These are phyloP conservation scores for Capreolus pygargus DNA, from an alignment of 2,113 vertebrate species.

Conservation along the genomic window DNA sequence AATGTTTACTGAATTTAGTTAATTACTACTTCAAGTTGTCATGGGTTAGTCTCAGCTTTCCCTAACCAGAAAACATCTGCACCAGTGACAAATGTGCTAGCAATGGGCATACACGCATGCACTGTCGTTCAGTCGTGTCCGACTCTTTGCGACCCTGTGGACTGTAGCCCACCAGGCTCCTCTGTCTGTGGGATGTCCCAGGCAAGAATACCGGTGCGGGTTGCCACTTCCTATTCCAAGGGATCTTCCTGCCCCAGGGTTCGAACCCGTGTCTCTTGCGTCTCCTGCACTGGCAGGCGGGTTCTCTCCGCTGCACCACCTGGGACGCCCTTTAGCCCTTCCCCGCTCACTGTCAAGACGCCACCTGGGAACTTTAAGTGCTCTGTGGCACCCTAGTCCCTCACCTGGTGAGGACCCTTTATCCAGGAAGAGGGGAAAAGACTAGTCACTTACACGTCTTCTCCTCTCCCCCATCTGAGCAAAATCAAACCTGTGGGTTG, in stretches of 20 bases:
- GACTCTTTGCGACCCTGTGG: not conserved
- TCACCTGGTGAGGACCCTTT: not conserved
- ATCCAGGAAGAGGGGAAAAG: not conserved
- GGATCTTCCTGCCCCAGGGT: not conserved
- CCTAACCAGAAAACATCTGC: not conserved
- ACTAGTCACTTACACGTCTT: not conserved
- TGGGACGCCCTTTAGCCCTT: not conserved
- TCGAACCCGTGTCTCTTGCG: accelerated
- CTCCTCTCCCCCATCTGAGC: not conserved
- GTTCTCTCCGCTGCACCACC: not conserved
- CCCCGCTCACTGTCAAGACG: no score
- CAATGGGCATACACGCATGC: accelerated
- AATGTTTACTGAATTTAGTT: not conserved
- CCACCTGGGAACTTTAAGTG: not conserved
- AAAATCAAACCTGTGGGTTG: not conserved
- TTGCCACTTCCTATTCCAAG: not conserved
- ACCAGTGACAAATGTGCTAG: not conserved
- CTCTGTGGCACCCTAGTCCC: not conserved
- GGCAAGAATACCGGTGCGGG: not conserved
- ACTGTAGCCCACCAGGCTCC: not conserved
- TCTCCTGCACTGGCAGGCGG: not conserved
- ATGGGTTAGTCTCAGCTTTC: not conserved
- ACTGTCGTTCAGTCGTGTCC: accelerated
- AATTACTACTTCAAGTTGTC: not conserved
- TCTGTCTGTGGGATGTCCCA: not conserved